Percentiles rank a stretch among this genome's conserved stretches.
phyloP scores from a whole-genome alignment of 1,140 invertebrate genomes.

The Thaumetopoea pityocampa region DNA sequence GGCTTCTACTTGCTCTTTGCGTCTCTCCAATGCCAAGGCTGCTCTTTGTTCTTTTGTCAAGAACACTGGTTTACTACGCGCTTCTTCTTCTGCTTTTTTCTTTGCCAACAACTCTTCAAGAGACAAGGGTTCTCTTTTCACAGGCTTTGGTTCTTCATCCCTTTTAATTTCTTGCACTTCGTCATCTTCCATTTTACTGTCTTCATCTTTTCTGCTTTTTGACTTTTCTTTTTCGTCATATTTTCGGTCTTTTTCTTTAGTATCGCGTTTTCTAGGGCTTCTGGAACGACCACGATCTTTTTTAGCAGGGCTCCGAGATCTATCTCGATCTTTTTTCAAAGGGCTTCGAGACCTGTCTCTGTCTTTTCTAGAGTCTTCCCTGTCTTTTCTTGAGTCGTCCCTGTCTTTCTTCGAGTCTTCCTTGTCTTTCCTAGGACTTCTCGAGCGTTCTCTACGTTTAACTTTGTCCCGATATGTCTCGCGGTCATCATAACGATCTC shows the following conservation, averaged over 20 bases:
- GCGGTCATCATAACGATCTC: slow-evolving; percentile 59
- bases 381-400: slow-evolving; percentile 34
- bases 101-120: slow-evolving; percentile 97
- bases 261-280: slow-evolving; percentile 55
- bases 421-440: slow-evolving; percentile 48
- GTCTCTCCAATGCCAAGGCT: slow-evolving; percentile 89
- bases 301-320: slow-evolving; percentile 31
- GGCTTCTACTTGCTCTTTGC: slow-evolving; percentile 90
- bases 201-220: slow-evolving; percentile 71
- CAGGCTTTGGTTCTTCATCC: slow-evolving; percentile 51
- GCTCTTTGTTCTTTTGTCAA: slow-evolving; percentile 96
- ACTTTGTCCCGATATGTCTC: slow-evolving; percentile 55
- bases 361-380: slow-evolving; percentile 39
- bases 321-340: slow-evolving; percentile 37
- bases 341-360: slow-evolving; percentile 37
- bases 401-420: slow-evolving; percentile 43
- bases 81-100: slow-evolving; percentile 97
- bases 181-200: slow-evolving; percentile 57
- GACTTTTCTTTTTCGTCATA: slow-evolving; percentile 61
- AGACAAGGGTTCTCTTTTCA: slow-evolving; percentile 93
- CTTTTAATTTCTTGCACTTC: slow-evolving; percentile 55
- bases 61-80: slow-evolving; percentile 96
- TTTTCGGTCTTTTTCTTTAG: slow-evolving; percentile 54
- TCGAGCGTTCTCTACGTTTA: slow-evolving; percentile 52
- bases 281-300: slow-evolving; percentile 34